Evolutionary conservation across 2,113 vertebrate genomes (phyloP).

Genomic region (Heloderma charlesbogerti): DNA sequence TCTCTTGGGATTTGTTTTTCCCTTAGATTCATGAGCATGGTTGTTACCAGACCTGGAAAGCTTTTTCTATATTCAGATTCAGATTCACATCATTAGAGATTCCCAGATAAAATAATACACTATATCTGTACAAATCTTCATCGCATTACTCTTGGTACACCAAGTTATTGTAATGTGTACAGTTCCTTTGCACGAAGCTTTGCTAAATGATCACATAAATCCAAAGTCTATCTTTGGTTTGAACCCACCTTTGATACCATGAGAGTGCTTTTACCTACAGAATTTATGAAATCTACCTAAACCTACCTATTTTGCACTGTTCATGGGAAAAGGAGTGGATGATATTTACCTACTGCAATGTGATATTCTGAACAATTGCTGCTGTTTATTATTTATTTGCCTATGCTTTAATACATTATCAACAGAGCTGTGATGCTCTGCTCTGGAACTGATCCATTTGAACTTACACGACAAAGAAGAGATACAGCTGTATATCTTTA

Average conservation of each 20-base stretch:
- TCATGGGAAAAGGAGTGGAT: conserved; percentile 36
- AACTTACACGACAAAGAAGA: conserved; percentile 56
- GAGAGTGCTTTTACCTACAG: not conserved
- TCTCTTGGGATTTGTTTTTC: conserved; percentile 14
- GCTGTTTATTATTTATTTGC: conserved; percentile 27
- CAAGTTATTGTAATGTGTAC: conserved; percentile 15
- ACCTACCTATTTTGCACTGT: conserved; percentile 33
- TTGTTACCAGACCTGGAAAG: conserved; percentile 11
- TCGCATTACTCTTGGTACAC: conserved; percentile 16
- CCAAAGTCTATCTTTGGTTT: conserved; percentile 5
- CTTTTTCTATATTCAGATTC: conserved; percentile 31
- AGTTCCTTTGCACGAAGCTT: not conserved
- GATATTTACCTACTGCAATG: not conserved
- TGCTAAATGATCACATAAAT: conserved; percentile 27
- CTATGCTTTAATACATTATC: conserved; percentile 15
- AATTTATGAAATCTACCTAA: fast-evolving
- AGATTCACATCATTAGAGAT: conserved; percentile 34
- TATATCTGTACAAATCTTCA: conserved; percentile 2
- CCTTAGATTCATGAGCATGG: not conserved
- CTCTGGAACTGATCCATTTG: conserved; percentile 37
- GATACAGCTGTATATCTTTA: not conserved
- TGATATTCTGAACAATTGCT: conserved; percentile 10
- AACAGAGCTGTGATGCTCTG: conserved; percentile 20
- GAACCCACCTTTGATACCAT: not conserved
- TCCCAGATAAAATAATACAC: not conserved